Evolutionary conservation across 2,888 invertebrate species (phyloP).

Genomic region (Trichogramma evanescens): DNA sequence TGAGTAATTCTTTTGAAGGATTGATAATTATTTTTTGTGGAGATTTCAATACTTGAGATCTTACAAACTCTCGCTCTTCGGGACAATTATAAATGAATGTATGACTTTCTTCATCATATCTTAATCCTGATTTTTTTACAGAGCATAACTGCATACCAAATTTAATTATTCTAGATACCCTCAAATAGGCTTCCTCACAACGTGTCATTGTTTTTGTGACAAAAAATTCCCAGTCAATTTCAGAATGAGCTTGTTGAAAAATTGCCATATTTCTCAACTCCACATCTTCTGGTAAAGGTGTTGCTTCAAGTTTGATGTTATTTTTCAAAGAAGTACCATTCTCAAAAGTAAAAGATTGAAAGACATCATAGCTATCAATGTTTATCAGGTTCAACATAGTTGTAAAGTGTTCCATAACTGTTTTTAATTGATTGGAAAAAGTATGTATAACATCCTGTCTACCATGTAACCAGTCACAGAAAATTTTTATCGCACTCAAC

Average conservation of each 20-base stretch:
- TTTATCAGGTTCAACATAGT: constrained; percentile 75
- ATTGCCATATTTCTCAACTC: constrained; percentile 65
- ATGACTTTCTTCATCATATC: constrained; percentile 50
- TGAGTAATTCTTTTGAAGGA: constrained; percentile 54
- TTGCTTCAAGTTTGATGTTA: constrained; percentile 48
- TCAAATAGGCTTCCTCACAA: constrained; percentile 66
- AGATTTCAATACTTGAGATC: constrained; percentile 16
- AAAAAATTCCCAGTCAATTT: constrained; percentile 64
- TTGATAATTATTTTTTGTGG: constrained; percentile 20
- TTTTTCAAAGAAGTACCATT: constrained; percentile 25
- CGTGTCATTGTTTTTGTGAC: constrained; percentile 52
- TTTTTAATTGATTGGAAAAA: constrained; percentile 72
- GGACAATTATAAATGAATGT: constrained; percentile 14
- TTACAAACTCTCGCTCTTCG: constrained; percentile 27
- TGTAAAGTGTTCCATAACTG: constrained; percentile 72
- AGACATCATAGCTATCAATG: constrained; percentile 51
- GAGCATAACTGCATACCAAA: constrained; percentile 68
- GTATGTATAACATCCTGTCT: constrained; percentile 73
- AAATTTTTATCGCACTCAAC: constrained; percentile 64
- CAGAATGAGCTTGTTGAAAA: constrained; percentile 61
- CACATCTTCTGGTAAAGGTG: constrained; percentile 71
- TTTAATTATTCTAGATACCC: constrained; percentile 69
- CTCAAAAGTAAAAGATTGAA: too few relatives aligned
- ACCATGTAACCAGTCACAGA: constrained; percentile 77
- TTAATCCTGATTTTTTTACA: constrained; percentile 59